Percentiles rank a stretch among this genome's conserved stretches.
These are phyloP conservation scores for Tachina grossa DNA, from an alignment of 2,888 invertebrate species.

Conservation along the genomic window DNA sequence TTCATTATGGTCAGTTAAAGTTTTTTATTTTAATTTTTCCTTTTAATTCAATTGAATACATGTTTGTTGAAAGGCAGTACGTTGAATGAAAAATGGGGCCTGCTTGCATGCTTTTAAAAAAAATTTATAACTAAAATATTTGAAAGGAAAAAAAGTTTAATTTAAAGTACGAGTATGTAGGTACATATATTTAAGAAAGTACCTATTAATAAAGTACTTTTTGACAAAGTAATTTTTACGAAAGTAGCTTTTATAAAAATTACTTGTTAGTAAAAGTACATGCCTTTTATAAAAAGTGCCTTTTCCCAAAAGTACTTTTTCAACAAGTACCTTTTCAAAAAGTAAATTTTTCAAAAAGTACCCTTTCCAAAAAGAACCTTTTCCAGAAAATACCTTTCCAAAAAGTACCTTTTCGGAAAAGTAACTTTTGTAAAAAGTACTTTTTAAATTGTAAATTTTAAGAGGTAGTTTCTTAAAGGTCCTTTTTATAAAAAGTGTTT, in stretches of 20 bases:
- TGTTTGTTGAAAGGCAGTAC: background rate
- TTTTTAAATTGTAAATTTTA: too few species aligned
- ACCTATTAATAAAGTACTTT: background rate
- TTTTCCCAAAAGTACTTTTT: background rate
- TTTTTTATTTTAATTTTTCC: background rate
- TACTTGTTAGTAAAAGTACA: background rate
- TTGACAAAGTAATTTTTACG: background rate
- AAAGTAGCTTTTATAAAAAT: background rate
- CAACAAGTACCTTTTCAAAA: background rate
- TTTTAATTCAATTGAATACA: background rate
- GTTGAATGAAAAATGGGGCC: background rate
- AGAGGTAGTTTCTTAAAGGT: too few species aligned
- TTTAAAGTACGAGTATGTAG: background rate
- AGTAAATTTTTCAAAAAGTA: background rate
- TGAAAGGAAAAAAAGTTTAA: background rate
- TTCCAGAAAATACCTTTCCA: background rate
- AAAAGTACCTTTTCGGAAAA: background rate
- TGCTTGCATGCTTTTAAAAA: background rate
- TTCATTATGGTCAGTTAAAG: conserved; percentile 7
- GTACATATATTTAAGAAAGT: background rate
- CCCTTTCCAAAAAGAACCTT: background rate
- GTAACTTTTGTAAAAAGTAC: too few species aligned
- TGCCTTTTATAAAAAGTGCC: background rate
- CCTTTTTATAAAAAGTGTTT: too few species aligned
- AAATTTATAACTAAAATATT: background rate